Percentiles rank a stretch among this genome's conserved stretches.
phyloP scores from a whole-genome alignment of 2,888 invertebrate species.

The Bombylius major region DNA sequence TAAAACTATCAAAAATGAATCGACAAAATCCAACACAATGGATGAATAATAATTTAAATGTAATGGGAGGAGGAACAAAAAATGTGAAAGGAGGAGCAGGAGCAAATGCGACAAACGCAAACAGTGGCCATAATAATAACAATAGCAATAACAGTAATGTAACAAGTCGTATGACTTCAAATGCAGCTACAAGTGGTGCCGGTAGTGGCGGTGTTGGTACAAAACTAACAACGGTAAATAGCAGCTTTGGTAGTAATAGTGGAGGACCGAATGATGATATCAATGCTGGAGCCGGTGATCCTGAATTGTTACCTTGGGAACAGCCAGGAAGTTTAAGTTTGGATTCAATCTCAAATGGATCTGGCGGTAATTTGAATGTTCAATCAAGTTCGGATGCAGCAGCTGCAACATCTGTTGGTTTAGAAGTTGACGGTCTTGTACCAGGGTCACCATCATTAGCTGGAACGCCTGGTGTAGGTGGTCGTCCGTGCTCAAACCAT shows the following conservation, averaged over 20 bases:
- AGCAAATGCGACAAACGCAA: constrained; percentile 31
- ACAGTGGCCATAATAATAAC: constrained; percentile 27
- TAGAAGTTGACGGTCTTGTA: constrained; percentile 13
- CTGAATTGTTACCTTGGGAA: constrained; percentile 41
- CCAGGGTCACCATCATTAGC: constrained; percentile 11
- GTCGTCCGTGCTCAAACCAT: constrained; percentile 1
- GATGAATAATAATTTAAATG: constrained; percentile 63
- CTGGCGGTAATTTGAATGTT: not conserved
- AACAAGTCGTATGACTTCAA: constrained; percentile 5
- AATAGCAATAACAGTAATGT: constrained; percentile 8
- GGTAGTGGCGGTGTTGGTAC: not conserved
- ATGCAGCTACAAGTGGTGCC: constrained; percentile 1
- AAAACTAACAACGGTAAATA: not conserved
- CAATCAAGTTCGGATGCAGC: not conserved
- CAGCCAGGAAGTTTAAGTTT: constrained; percentile 21
- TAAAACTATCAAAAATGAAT: constrained; percentile 77
- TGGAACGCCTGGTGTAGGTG: not conserved
- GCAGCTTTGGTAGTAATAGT: not conserved
- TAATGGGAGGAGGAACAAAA: constrained; percentile 42
- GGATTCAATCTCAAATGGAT: constrained; percentile 18
- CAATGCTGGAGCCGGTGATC: constrained; percentile 24
- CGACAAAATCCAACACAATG: constrained; percentile 64
- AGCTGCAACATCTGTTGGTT: not conserved
- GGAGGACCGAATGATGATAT: constrained; percentile 32
- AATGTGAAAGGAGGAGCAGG: not conserved